phyloP scores from a whole-genome alignment of 2,888 invertebrate species.

The Dione juno region DNA sequence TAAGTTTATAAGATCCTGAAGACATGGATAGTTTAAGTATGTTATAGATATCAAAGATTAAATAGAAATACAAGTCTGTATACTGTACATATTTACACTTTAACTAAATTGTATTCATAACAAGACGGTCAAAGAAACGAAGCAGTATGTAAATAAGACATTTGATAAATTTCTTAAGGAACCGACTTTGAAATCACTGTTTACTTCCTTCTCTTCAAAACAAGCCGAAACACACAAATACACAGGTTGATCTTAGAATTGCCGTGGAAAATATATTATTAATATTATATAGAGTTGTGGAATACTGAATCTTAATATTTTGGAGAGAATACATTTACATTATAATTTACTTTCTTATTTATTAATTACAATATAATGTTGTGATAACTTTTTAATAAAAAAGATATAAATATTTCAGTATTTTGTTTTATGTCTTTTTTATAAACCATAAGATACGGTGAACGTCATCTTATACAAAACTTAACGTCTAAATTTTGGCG shows the following conservation, averaged over 20 bases:
- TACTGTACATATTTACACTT: neutral
- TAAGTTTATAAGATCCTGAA: no score
- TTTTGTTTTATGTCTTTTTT: no score
- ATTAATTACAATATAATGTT: no score
- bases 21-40: no score
- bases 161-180: neutral
- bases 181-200: neutral
- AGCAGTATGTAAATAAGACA: neutral
- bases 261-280: no score
- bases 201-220: neutral
- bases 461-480: no score
- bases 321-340: neutral
- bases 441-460: no score
- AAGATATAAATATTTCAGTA: no score
- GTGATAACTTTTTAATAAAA: no score
- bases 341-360: neutral
- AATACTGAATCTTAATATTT: neutral
- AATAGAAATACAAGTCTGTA: neutral
- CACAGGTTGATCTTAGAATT: no score
- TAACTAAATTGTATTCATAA: neutral
- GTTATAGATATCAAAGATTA: no score
- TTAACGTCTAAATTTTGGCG: no score
- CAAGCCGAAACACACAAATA: neutral
- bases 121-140: neutral
- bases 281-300: neutral